These are phyloP conservation scores for Cynopterus sphinx DNA, from an alignment of 2,797 vertebrate genomes.

Conservation along the genomic window DNA sequence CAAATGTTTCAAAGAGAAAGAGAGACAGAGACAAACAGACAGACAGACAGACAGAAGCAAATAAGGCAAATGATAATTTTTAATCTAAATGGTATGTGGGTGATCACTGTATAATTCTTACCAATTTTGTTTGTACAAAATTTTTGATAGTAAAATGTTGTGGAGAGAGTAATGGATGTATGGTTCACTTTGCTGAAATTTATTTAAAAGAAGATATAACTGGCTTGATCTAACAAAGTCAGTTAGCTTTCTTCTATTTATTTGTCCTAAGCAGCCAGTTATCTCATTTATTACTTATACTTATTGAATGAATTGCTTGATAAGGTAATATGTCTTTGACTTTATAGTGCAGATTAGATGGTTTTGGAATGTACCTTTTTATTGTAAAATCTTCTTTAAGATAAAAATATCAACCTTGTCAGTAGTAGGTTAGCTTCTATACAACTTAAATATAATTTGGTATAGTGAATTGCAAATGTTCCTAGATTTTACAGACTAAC, in stretches of 20 bases:
- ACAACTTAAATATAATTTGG: conserved; percentile 39
- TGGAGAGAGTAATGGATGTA: neutral
- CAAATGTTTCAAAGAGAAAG: neutral
- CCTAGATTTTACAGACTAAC: neutral
- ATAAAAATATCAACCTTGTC: neutral
- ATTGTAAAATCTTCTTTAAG: conserved; percentile 17
- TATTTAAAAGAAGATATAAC: neutral
- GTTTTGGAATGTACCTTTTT: conserved; percentile 23
- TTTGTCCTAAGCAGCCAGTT: neutral
- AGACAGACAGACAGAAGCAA: neutral
- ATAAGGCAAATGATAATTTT: neutral
- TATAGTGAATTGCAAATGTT: conserved; percentile 13
- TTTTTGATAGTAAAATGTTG: conserved; percentile 19
- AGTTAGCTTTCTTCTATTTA: conserved; percentile 1
- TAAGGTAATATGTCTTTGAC: conserved; percentile 7
- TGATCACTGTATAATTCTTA: neutral
- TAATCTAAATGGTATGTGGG: neutral
- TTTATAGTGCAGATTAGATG: neutral
- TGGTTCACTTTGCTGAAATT: conserved; percentile 23
- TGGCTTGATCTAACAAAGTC: conserved; percentile 20
- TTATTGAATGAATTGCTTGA: neutral
- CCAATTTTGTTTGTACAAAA: neutral
- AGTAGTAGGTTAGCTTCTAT: neutral
- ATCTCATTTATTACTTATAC: conserved; percentile 24
- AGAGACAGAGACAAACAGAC: neutral